Percentiles rank a stretch among this genome's conserved stretches.
phyloP scores from a whole-genome alignment of 2,888 invertebrate species.

The Lypha dubia region DNA sequence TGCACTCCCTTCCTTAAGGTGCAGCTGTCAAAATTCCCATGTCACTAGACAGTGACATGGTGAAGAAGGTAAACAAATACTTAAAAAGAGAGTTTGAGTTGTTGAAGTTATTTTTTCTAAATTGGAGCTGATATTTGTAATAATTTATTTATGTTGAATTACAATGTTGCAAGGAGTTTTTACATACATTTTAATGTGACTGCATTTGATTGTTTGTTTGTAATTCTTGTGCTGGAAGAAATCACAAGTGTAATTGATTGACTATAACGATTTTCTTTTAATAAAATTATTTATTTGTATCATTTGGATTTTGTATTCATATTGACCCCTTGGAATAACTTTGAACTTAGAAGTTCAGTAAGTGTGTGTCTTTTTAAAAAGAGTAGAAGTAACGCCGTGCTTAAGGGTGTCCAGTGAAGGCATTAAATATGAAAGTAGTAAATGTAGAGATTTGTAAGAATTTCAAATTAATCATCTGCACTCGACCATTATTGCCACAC shows the following conservation, averaged over 20 bases:
- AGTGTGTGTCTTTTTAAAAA: no score
- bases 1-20: constrained; percentile 50
- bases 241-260: not conserved
- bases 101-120: constrained; percentile 1
- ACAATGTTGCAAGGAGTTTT: not conserved
- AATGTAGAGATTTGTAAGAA: no score
- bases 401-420: no score
- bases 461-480: no score
- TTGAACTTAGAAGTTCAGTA: no score
- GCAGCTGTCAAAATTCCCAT: constrained; percentile 75
- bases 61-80: constrained; percentile 6
- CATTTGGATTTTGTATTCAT: no score
- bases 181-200: constrained; percentile 22
- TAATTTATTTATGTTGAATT: constrained; percentile 23
- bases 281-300: no score
- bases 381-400: no score
- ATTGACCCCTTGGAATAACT: no score
- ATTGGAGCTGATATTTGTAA: constrained; percentile 44
- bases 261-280: not conserved
- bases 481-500: no score
- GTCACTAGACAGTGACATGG: constrained; percentile 67
- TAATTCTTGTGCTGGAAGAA: constrained; percentile 29
- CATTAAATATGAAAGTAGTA: no score
- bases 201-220: constrained; percentile 25
- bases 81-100: constrained; percentile 5